phyloP scores from a whole-genome alignment of 2,797 vertebrate genomes.

The Erpetoichthys calabaricus region DNA sequence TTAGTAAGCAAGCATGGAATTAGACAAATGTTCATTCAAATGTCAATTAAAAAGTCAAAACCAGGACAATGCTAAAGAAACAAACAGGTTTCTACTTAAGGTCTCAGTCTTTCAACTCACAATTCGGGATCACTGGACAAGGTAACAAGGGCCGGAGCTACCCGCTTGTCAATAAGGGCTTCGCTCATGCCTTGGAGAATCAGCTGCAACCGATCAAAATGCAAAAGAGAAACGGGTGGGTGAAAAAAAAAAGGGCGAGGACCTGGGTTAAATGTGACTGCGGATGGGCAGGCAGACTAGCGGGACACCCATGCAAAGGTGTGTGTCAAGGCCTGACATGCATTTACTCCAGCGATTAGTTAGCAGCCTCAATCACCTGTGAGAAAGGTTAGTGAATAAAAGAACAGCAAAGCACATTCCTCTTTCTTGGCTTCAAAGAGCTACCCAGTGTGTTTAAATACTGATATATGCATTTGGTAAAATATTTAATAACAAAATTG shows the following conservation, averaged over 20 bases:
- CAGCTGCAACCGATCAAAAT: constrained; percentile 94
- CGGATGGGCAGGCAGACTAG: constrained; percentile 51
- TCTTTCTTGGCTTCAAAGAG: constrained; percentile 50
- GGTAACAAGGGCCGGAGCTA: constrained; percentile 97
- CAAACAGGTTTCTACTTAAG: constrained; percentile 39
- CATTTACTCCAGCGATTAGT: constrained; percentile 7
- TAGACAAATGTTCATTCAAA: constrained; percentile 51
- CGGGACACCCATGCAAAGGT: constrained; percentile 27
- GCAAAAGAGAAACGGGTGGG: constrained; percentile 54
- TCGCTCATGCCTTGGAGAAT: constrained; percentile 96
- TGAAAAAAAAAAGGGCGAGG: constrained; percentile 41
- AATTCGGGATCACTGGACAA: constrained; percentile 99
- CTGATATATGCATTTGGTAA: not conserved
- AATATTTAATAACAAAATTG: not conserved
- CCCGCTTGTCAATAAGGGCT: constrained; percentile 98
- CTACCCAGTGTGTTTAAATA: constrained; percentile 36
- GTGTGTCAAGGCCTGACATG: not conserved
- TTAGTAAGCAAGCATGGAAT: constrained; percentile 41
- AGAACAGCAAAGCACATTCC: constrained; percentile 35
- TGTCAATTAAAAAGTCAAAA: constrained; percentile 37
- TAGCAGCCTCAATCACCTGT: constrained; percentile 21
- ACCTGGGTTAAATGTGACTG: constrained; percentile 57
- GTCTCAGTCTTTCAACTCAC: constrained; percentile 76
- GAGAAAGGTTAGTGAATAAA: constrained; percentile 29
- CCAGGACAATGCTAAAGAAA: constrained; percentile 44